These are phyloP conservation scores for Rhyacichthys aspro DNA, from an alignment of 2,797 vertebrate genomes.

Conservation along the genomic window DNA sequence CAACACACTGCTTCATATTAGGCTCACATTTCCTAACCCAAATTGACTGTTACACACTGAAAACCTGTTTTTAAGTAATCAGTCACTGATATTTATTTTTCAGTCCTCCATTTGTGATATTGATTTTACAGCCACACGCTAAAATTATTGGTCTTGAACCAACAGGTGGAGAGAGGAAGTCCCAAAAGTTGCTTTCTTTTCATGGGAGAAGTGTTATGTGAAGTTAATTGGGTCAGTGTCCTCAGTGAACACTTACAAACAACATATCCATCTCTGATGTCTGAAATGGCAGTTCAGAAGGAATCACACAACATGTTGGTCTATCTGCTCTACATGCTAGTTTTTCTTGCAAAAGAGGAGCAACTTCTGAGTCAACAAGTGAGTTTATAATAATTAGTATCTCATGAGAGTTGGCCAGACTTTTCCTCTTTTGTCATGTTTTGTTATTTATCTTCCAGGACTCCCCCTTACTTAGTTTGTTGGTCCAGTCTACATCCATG, in stretches of 20 bases:
- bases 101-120: no score
- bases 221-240: slow-evolving; percentile 96
- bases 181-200: slow-evolving; percentile 97
- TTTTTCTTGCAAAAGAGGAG: slow-evolving; percentile 93
- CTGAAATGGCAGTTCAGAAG: slow-evolving; percentile 35
- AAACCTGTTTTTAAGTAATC: neutral
- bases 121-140: neutral
- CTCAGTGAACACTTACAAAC: slow-evolving; percentile 87
- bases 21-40: slow-evolving; percentile 5
- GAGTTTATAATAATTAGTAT: slow-evolving; percentile 40
- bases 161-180: slow-evolving; percentile 94
- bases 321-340: slow-evolving; percentile 93
- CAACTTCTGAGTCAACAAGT: slow-evolving; percentile 85
- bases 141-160: neutral
- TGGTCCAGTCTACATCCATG: slow-evolving; percentile 90
- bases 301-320: slow-evolving; percentile 89
- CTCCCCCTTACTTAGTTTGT: slow-evolving; percentile 87
- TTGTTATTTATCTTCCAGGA: slow-evolving; percentile 76
- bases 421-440: neutral
- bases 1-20: slow-evolving; percentile 23
- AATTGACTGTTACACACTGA: neutral
- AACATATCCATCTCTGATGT: slow-evolving; percentile 57
- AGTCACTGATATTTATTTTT: neutral
- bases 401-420: neutral
- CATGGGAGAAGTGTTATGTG: slow-evolving; percentile 90